Evolutionary conservation across 2,113 vertebrate species (phyloP).

Genomic region (Ochotona princeps): DNA sequence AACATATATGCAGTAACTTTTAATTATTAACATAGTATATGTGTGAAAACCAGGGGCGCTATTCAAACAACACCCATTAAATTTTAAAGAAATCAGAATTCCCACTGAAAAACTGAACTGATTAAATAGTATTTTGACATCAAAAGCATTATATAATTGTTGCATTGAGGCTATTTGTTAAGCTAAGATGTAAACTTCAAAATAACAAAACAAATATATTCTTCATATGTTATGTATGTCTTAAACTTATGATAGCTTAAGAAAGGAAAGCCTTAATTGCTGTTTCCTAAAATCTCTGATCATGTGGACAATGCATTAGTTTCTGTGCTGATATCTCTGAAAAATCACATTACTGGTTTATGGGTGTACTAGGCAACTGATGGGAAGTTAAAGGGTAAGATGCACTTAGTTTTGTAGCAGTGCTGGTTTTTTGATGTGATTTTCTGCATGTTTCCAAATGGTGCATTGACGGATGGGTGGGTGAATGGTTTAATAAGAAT

Average conservation of each 20-base stretch:
- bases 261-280: background rate
- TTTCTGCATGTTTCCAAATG: background rate
- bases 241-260: background rate
- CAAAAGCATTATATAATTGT: background rate
- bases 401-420: background rate
- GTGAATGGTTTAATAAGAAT: background rate
- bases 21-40: constrained; percentile 51
- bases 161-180: constrained; percentile 4
- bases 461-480: background rate
- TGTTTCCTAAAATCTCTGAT: background rate
- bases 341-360: constrained; percentile 13
- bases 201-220: background rate
- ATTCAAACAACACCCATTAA: constrained; percentile 37
- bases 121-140: constrained; percentile 45
- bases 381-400: background rate
- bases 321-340: background rate
- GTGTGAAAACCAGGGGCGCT: constrained; percentile 26
- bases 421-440: background rate
- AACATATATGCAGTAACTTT: constrained; percentile 65
- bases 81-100: constrained; percentile 71
- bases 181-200: background rate
- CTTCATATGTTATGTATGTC: background rate
- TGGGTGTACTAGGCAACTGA: background rate
- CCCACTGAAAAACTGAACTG: constrained; percentile 45
- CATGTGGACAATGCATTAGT: background rate